phyloP scores from a whole-genome alignment of 2,888 invertebrate species.

The Drosophila anomalata region DNA sequence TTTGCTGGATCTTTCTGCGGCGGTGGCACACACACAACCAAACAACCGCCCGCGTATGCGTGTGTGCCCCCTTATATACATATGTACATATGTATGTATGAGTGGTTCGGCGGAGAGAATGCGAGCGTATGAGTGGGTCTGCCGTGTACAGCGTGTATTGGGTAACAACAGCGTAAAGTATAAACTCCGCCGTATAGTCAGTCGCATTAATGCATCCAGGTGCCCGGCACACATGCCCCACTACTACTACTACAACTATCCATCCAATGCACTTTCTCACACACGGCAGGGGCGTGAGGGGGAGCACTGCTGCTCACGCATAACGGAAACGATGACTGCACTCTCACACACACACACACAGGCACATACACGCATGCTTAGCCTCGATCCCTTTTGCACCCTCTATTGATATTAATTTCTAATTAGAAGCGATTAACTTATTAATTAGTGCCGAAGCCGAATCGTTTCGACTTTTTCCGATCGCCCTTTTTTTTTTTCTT shows the following conservation, averaged over 20 bases:
- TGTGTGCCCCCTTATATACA: conserved; percentile 22
- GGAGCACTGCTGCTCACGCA: conserved; percentile 21
- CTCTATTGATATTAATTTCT: conserved; percentile 18
- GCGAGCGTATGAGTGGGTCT: conserved; percentile 15
- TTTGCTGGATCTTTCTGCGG: conserved; percentile 77
- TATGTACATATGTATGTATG: conserved; percentile 4
- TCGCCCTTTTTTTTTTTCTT: conserved; percentile 69
- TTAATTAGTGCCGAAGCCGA: conserved; percentile 26
- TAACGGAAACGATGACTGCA: conserved; percentile 62
- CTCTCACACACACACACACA: conserved; percentile 58
- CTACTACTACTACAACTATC: not conserved
- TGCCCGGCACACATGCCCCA: conserved; percentile 65
- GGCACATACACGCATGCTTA: conserved; percentile 26
- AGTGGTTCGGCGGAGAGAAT: conserved; percentile 7
- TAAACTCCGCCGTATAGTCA: conserved; percentile 50
- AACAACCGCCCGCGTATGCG: conserved; percentile 27
- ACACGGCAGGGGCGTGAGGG: conserved; percentile 17
- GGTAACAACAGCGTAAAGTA: conserved; percentile 66
- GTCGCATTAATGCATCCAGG: conserved; percentile 61
- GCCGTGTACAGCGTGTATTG: conserved; percentile 61
- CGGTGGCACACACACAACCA: conserved; percentile 55
- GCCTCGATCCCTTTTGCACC: conserved; percentile 31
- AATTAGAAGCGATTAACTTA: conserved; percentile 31
- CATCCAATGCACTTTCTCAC: conserved; percentile 32
- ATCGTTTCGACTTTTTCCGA: not conserved